Evolutionary conservation across 2,888 invertebrate species (phyloP).

Genomic region (Microchrysa polita): DNA sequence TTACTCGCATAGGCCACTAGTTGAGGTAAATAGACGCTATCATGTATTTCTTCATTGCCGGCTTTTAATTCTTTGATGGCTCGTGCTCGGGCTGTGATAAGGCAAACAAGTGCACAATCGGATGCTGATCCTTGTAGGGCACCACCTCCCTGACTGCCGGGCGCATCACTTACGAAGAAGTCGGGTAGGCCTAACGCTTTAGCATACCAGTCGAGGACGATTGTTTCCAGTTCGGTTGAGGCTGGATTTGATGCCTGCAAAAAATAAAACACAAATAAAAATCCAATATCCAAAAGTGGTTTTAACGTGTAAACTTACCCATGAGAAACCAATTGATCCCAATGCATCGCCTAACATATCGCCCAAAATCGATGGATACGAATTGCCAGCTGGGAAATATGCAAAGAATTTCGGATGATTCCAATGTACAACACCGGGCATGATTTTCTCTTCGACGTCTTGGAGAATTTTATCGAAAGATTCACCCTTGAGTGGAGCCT

Average conservation of each 20-base stretch:
- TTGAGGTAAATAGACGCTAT: conserved; percentile 78
- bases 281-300: neutral
- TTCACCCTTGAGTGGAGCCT: conserved; percentile 78
- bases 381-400: conserved; percentile 92
- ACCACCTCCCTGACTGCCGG: conserved; percentile 74
- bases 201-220: conserved; percentile 85
- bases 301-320: conserved; percentile 69
- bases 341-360: conserved; percentile 91
- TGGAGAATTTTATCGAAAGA: conserved; percentile 78
- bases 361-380: conserved; percentile 88
- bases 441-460: conserved; percentile 80
- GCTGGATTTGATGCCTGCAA: conserved; percentile 83
- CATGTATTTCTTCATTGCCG: conserved; percentile 65
- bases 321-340: conserved; percentile 91
- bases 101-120: conserved; percentile 80
- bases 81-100: conserved; percentile 79
- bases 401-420: conserved; percentile 94
- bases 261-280: too few relatives aligned
- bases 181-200: conserved; percentile 78
- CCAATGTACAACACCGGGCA: conserved; percentile 90
- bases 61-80: conserved; percentile 75
- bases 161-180: conserved; percentile 68
- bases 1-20: conserved; percentile 80
- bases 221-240: conserved; percentile 85
- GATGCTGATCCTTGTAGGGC: conserved; percentile 86